These are phyloP conservation scores for human DNA, from an alignment of 2,113 vertebrate genomes.

Conservation along the genomic window DNA sequence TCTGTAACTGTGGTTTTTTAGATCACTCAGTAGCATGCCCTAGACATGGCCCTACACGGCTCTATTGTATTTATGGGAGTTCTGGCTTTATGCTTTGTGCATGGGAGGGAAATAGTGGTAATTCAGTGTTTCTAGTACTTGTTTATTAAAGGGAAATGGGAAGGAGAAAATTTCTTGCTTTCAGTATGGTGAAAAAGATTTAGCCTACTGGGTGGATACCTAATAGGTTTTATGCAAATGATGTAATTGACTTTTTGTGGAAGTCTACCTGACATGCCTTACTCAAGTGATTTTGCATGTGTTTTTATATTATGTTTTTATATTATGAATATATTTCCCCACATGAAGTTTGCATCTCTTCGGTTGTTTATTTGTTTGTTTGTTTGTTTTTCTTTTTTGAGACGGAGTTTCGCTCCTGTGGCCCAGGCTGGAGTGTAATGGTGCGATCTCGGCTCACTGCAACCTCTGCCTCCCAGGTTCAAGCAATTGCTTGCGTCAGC, in stretches of 20 bases:
- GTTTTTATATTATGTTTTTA: conserved; percentile 65
- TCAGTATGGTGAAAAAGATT: conserved; percentile 54
- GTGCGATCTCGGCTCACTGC: too few species aligned
- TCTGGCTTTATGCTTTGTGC: conserved; percentile 64
- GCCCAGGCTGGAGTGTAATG: too few species aligned
- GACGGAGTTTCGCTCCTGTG: too few species aligned
- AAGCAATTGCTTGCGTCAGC: too few species aligned
- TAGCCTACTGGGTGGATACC: not conserved
- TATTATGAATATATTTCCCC: conserved; percentile 50
- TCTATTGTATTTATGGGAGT: conserved; percentile 59
- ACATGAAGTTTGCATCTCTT: conserved; percentile 54
- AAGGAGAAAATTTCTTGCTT: conserved; percentile 65
- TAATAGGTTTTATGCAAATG: conserved; percentile 54
- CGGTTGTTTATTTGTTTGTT: not conserved
- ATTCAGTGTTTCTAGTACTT: conserved; percentile 70
- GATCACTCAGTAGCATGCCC: conserved; percentile 26
- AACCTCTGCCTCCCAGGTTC: too few species aligned
- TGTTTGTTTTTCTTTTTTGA: not conserved
- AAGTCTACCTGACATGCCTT: conserved; percentile 39
- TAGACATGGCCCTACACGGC: conserved; percentile 24
- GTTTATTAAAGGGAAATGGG: conserved; percentile 67
- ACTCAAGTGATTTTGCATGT: conserved; percentile 49
- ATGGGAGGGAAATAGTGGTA: conserved; percentile 69
- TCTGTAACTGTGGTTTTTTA: conserved; percentile 49
- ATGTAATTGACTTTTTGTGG: conserved; percentile 40